Conservation (phyloP, 2,113 vertebrate species). For the Camarhynchus parvulus region DNA sequence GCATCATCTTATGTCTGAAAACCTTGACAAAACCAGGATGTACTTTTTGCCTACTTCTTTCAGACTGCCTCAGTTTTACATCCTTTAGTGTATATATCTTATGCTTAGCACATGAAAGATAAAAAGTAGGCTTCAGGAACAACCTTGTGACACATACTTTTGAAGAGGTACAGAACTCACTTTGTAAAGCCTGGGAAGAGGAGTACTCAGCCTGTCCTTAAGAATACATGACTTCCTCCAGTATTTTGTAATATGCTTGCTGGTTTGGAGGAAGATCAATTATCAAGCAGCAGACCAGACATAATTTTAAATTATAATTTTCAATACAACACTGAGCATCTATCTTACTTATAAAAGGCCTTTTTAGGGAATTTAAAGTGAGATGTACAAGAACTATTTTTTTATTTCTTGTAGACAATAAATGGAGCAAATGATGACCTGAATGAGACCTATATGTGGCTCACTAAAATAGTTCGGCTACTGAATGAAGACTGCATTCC, state of each 20-base stretch:
- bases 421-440: neutral
- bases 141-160: neutral
- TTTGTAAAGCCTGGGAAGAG: neutral
- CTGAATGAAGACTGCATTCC: neutral
- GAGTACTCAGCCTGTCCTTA: neutral
- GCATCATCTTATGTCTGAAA: neutral
- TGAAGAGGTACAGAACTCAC: neutral
- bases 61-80: neutral
- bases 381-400: neutral
- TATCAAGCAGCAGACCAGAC: neutral
- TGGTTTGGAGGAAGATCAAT: neutral
- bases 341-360: neutral
- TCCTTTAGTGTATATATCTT: neutral
- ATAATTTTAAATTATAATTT: neutral
- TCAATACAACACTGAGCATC: neutral
- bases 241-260: neutral
- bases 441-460: neutral
- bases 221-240: neutral
- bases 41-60: neutral
- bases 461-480: neutral
- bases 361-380: neutral
- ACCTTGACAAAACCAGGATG: neutral
- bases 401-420: neutral
- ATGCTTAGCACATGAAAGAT: neutral
- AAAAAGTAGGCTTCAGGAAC: neutral